These are phyloP conservation scores for Aegithalos caudatus DNA, from an alignment of 2,113 vertebrate genomes.

Conservation along the genomic window DNA sequence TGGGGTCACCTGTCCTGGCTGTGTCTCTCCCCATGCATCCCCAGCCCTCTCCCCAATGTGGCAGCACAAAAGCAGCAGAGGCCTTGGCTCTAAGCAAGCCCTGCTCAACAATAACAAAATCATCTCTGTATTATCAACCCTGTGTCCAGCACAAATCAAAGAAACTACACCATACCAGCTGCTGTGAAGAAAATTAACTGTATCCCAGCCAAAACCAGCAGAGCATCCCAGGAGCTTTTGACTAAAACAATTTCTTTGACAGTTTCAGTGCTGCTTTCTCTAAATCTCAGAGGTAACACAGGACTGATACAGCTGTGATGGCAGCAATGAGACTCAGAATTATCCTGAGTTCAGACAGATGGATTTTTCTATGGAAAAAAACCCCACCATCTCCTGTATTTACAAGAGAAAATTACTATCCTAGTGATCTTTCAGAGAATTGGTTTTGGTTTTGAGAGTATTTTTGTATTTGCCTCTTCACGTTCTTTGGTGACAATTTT, in stretches of 20 bases:
- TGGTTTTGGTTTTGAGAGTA: neutral
- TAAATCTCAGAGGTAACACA: neutral
- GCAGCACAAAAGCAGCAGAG: neutral
- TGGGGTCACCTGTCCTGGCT: neutral
- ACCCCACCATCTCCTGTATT: neutral
- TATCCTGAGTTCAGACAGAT: neutral
- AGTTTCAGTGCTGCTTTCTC: neutral
- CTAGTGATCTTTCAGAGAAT: neutral
- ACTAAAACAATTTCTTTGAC: neutral
- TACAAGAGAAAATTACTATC: neutral
- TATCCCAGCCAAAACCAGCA: neutral
- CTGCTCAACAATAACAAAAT: neutral
- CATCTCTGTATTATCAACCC: neutral
- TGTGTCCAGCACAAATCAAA: neutral
- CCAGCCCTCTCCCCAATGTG: accelerated
- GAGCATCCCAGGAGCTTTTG: neutral
- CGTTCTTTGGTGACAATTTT: neutral
- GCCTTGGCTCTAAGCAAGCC: neutral
- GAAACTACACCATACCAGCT: neutral
- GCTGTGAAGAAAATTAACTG: neutral
- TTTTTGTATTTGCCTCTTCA: neutral
- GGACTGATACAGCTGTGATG: neutral
- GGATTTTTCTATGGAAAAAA: neutral
- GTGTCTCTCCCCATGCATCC: no score
- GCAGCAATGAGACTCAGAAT: neutral